A percentile compares a stretch with the other conserved stretches of the same genome.
Evolutionary conservation across 2,888 invertebrate genomes (phyloP).

Genomic region (Zhuqinia jingwanae): DNA sequence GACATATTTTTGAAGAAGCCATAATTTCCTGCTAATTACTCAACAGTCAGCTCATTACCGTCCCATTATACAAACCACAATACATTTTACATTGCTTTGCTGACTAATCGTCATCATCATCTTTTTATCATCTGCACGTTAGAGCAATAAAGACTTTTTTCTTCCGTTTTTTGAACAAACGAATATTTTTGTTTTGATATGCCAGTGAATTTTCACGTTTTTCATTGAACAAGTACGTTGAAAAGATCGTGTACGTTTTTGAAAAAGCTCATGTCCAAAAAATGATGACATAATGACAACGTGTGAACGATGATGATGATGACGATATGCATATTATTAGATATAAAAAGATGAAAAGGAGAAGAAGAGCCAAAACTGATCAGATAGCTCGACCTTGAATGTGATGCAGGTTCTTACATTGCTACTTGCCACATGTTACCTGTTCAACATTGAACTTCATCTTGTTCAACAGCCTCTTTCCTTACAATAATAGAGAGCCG

Average conservation of each 20-base stretch:
- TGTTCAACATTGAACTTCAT: no score
- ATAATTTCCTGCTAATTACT: no score
- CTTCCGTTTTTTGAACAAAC: background rate
- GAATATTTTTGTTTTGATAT: background rate
- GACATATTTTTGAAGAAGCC: no score
- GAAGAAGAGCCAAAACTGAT: background rate
- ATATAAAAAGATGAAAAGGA: background rate
- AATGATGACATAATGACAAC: background rate
- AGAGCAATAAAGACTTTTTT: background rate
- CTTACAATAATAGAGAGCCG: no score
- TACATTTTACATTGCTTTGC: no score
- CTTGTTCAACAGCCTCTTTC: no score
- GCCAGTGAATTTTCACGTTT: background rate
- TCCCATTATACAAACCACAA: no score
- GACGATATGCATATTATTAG: background rate
- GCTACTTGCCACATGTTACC: no score
- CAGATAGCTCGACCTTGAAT: background rate
- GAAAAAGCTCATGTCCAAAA: slow-evolving; percentile 2
- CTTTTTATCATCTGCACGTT: background rate
- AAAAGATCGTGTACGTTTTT: background rate
- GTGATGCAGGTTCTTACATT: background rate
- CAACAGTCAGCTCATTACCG: no score
- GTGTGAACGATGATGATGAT: slow-evolving; percentile 25
- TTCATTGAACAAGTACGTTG: background rate
- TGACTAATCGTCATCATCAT: background rate